Evolutionary conservation across 2,797 vertebrate species (phyloP).

Genomic region (Myotis vivesi): DNA sequence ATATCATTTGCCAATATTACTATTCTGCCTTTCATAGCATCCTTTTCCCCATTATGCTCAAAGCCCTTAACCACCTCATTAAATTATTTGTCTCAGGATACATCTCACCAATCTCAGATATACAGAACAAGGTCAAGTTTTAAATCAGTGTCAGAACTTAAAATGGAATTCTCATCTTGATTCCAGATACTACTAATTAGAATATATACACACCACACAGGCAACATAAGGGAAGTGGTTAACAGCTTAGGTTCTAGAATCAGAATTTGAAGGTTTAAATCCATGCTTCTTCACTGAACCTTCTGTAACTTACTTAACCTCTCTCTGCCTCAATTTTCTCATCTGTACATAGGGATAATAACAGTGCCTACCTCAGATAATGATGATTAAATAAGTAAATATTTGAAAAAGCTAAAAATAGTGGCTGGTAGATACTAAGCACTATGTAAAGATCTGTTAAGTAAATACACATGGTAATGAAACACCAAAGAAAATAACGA

Average conservation of each 20-base stretch:
- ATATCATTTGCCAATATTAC: neutral
- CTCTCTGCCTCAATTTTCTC: neutral
- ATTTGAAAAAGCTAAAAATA: neutral
- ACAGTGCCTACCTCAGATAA: neutral
- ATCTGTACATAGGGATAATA: neutral
- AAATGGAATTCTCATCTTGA: neutral
- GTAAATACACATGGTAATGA: neutral
- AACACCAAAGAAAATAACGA: neutral
- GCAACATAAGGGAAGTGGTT: neutral
- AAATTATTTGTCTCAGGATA: neutral
- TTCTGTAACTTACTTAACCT: neutral
- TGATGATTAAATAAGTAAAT: constrained; percentile 11
- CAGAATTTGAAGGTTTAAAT: neutral
- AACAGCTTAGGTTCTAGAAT: neutral
- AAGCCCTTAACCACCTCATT: neutral
- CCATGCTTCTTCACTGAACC: neutral
- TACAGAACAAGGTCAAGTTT: neutral
- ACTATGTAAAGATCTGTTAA: neutral
- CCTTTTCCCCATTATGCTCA: neutral
- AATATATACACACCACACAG: neutral
- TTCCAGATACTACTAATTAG: neutral
- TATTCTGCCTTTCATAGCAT: neutral
- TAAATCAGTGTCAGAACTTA: neutral
- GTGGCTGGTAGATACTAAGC: neutral
- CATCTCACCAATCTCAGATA: neutral